Evolutionary conservation across 2,888 invertebrate species (phyloP).

Genomic region (Eumerus sabulonum): DNA sequence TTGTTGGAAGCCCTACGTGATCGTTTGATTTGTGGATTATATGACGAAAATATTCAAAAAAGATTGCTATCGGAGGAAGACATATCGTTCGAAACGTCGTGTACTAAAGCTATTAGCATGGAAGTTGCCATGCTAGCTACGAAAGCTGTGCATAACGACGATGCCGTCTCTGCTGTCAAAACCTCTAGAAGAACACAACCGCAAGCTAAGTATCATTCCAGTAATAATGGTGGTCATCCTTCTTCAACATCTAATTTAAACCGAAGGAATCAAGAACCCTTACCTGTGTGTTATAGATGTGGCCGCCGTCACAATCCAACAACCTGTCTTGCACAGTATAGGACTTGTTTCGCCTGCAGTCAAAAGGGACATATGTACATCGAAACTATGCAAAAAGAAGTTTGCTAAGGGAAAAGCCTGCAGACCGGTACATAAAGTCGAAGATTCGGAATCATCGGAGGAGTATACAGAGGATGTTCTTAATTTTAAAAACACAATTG

Average conservation of each 20-base stretch:
- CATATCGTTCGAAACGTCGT: constrained; percentile 29
- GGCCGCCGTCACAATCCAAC: constrained; percentile 25
- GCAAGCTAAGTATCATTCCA: no score
- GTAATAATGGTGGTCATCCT: no score
- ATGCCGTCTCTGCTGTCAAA: constrained; percentile 7
- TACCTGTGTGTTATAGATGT: constrained; percentile 32
- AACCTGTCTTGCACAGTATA: constrained; percentile 34
- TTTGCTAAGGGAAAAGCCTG: no score
- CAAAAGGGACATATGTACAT: constrained; percentile 18
- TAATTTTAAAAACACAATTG: constrained; percentile 15
- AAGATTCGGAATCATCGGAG: constrained; percentile 21
- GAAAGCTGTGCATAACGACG: constrained; percentile 29
- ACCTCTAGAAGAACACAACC: no score
- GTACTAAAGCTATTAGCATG: constrained; percentile 28
- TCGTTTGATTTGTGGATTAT: no score
- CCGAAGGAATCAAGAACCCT: constrained; percentile 4
- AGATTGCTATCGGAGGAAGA: constrained; percentile 30
- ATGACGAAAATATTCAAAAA: constrained; percentile 36
- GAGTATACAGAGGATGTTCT: constrained; percentile 31
- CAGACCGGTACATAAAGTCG: constrained; percentile 5
- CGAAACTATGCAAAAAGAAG: no score
- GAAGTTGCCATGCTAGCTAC: constrained; percentile 21
- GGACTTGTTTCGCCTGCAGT: constrained; percentile 34
- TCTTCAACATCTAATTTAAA: no score
- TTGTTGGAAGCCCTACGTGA: constrained; percentile 30